Conservation (phyloP, 1,140 invertebrate species). For the Mamestra configurata region DNA sequence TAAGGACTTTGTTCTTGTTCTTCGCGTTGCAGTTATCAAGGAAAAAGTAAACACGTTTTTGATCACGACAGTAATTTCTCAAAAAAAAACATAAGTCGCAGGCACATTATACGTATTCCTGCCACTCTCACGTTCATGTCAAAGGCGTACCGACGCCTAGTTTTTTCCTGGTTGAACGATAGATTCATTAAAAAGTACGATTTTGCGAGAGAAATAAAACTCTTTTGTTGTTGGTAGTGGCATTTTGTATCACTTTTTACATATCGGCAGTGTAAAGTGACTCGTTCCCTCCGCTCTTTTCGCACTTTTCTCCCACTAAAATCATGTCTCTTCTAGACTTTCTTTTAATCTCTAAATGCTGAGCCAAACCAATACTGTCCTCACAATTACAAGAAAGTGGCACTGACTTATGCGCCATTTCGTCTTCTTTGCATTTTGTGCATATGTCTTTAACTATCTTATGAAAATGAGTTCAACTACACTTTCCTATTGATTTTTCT, state of each 20-base stretch:
- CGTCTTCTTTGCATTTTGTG: slow-evolving; percentile 38
- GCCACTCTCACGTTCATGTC: slow-evolving; percentile 56
- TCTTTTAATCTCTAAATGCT: slow-evolving; percentile 5
- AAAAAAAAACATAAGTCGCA: neutral
- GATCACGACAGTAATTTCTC: too few relatives aligned
- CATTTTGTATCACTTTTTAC: slow-evolving; percentile 55
- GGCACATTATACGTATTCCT: slow-evolving; percentile 53
- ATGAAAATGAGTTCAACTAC: slow-evolving; percentile 55
- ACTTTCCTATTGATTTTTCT: neutral
- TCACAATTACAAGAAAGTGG: neutral
- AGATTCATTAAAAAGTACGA: slow-evolving; percentile 48
- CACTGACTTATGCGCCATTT: neutral
- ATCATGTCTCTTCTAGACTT: slow-evolving; percentile 1
- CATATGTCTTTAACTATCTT: too few relatives aligned
- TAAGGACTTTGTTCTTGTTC: neutral
- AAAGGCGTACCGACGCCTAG: slow-evolving; percentile 46
- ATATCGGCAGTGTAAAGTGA: slow-evolving; percentile 53
- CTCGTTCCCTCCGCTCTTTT: neutral
- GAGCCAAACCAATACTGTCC: neutral
- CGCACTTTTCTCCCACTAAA: neutral
- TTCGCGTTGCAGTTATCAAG: neutral
- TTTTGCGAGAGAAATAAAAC: slow-evolving; percentile 28
- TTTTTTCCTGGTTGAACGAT: slow-evolving; percentile 52
- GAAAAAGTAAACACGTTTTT: neutral
- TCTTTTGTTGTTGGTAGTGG: neutral